Conservation (phyloP, 2,797 vertebrate genomes). For the Phylloscopus collybita region DNA sequence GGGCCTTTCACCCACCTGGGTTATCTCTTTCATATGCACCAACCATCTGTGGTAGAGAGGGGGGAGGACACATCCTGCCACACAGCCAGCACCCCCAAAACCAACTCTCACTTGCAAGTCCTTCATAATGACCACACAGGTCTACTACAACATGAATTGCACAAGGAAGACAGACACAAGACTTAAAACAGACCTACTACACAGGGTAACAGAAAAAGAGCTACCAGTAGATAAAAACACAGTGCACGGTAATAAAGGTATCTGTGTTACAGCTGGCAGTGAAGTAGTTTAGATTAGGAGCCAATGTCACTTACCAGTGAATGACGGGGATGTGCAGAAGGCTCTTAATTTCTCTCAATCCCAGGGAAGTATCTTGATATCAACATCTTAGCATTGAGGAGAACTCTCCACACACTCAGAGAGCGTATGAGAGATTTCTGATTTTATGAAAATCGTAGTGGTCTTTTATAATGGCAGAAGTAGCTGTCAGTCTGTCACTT, state of each 20-base stretch:
- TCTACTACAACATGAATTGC: not conserved
- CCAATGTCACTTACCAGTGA: not conserved
- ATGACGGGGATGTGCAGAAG: not conserved
- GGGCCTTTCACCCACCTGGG: not conserved
- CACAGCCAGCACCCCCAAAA: not conserved
- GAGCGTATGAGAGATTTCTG: not conserved
- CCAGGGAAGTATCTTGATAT: fast-evolving
- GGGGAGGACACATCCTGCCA: too few species aligned
- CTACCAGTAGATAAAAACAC: not conserved
- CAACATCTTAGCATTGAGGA: not conserved
- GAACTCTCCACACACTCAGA: not conserved
- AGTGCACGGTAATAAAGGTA: fast-evolving
- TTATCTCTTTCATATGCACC: not conserved
- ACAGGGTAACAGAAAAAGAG: not conserved
- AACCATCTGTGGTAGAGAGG: not conserved
- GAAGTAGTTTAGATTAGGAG: not conserved
- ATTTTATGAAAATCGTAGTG: not conserved
- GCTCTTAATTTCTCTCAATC: not conserved
- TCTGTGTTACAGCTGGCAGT: fast-evolving
- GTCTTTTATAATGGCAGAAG: not conserved
- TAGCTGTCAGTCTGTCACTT: not conserved
- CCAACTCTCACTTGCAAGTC: fast-evolving
- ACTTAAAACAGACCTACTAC: not conserved
- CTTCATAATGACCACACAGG: not conserved
- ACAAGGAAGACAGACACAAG: not conserved